A percentile compares a stretch with the other conserved stretches of the same genome.
Conservation (phyloP, 2,888 invertebrate species). For the Philonicus albiceps region DNA sequence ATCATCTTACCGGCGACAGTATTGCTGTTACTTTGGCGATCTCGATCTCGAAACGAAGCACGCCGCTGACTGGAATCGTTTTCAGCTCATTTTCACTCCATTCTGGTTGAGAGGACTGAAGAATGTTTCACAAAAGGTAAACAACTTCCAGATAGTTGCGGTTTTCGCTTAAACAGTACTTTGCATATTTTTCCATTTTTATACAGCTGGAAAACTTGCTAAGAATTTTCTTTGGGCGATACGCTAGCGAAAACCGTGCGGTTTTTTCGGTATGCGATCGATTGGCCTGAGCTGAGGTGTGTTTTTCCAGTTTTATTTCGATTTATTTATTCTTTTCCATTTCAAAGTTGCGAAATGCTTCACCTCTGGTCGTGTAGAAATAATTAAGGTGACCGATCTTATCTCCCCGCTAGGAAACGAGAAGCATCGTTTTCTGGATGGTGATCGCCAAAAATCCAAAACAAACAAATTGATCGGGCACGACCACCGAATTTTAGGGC, state of each 20-base stretch:
- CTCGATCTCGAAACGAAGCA: not conserved
- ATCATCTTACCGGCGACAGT: slow-evolving; percentile 28
- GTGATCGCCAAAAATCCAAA: not conserved
- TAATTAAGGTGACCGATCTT: slow-evolving; percentile 14
- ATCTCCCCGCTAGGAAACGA: not conserved
- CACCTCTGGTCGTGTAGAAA: not conserved
- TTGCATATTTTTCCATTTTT: slow-evolving; percentile 34
- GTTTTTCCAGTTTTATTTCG: not conserved
- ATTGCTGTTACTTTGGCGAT: not conserved
- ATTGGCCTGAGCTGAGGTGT: not conserved
- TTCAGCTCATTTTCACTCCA: slow-evolving; percentile 39
- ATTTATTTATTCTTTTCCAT: not conserved
- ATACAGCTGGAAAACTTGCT: not conserved
- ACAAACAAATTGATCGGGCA: slow-evolving; percentile 6
- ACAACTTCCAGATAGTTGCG: slow-evolving; percentile 37
- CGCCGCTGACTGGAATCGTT: not conserved
- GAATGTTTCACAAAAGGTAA: slow-evolving; percentile 39
- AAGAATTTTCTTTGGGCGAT: not conserved
- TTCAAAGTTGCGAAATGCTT: not conserved
- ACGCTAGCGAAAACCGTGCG: not conserved
- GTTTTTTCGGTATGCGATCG: not conserved
- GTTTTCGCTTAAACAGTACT: slow-evolving; percentile 26
- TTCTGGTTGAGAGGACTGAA: slow-evolving; percentile 25
- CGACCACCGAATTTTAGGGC: slow-evolving; percentile 7
- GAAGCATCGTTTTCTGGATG: not conserved